Base-by-base conservation (phyloP, 2,888 invertebrate genomes). In the Antitype chi region DNA sequence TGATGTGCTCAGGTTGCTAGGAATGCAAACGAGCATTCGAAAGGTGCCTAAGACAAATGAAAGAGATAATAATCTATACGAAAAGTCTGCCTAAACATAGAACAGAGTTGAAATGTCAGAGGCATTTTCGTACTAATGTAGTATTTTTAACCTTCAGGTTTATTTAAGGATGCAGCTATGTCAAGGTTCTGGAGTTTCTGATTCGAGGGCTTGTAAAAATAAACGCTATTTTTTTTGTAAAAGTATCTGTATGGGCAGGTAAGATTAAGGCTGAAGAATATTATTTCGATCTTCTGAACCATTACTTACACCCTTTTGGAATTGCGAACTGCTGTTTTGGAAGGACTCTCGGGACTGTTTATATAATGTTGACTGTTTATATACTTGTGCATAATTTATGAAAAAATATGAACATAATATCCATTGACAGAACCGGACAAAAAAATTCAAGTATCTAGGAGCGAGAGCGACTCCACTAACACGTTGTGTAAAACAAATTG, bases 121-220 rank as follows among this genome's bases (percentile, higher is more conserved):
- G 28, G 28, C n/a, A 43, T 28, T 43, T 71, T 28, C n/a, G 13
- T 20, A 72, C 28, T n/a, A 55, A 55, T 38, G 38, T 38, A 38
- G 71, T 72, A 13, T 72, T 53, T 70, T 13, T 55, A 43, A 74
- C 28, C 62, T 76, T 62, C 76, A 53, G 15, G 28, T 60, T 43
- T 77, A 52, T 76, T 60, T 62, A 49, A 28, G 20, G 20, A n/a
- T 52, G 15, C 43, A 52, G 38, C 43, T 43, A 76, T 43, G 52
- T 62, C 52, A 77, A 53, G 77, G 28, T 53, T 53, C 23, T 76
- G 15, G 38, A 28, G 28, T 47, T 60, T 62, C 43, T 53, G 47
- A 53, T 75, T 53, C 49, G 38, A 76, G 74, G 63, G 63, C n/a
- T 52, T 43, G 15, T 43, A 23, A 28, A 43, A n/a, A 52, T 76